Evolutionary conservation across 2,888 invertebrate genomes (phyloP), one percentile per base, ranked within the genome.

Genomic region (Linnaemya tessellans): DNA sequence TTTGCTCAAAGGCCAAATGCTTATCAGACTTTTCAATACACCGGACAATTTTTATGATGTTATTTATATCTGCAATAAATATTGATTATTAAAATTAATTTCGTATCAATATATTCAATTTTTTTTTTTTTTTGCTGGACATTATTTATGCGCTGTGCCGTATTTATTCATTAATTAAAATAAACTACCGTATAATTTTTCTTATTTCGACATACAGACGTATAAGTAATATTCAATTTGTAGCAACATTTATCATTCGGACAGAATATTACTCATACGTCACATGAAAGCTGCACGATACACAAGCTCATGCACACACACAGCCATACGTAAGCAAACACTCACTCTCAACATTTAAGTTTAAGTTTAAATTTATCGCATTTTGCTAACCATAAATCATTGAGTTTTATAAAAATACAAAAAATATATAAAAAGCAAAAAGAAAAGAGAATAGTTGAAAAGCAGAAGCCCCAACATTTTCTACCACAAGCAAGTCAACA

Each of bases 311-410:
- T 0, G 15, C 46, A 25, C 10, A 35, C 49, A 49, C 30, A 7
- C 8, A 11, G 8, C 3, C 41, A 38, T 18, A 11, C 35, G 20
- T 3, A 58, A 0, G 18, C n/a, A 11, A 22, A 54, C 18, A 25
- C 25, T 18, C 38, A 54, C 18, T n/a, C 20, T 38, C 38, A 41
- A 75, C n/a, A n/a, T 13, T 20, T 5, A 30, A n/a, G 11, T 15
- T 38, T 54, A 68, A 60, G 62, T 62, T 70, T 43, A 73, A 70
- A 80, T 80, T 56, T 73, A 80, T 73, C 54, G 30, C 46, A 80
- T 71, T 80, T 80, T 71, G 20, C 64, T 51, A 56, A 68, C 78
- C 71, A 80, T 80, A 80, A 80, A 80, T 80, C 73, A 80, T 65
- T 54, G 43, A 43, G 18, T 64, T 79, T 70, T 62, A 20, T 64